phyloP scores from a whole-genome alignment of 2,888 invertebrate species.

The Pammene fasciana region DNA sequence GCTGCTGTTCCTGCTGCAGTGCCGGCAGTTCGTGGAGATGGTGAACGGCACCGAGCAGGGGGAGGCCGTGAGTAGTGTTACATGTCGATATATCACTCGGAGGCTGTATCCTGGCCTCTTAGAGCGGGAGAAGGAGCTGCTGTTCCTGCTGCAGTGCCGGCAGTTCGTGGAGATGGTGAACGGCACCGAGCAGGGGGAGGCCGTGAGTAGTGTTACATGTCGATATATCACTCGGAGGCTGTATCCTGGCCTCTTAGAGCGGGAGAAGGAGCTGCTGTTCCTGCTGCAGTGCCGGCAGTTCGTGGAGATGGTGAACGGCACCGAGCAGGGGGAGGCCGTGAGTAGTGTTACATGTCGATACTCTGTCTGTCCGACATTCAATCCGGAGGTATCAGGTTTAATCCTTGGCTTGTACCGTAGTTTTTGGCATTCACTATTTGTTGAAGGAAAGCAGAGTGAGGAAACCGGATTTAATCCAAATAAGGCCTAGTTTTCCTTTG shows the following conservation, averaged over 20 bases:
- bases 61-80: constrained; percentile 61
- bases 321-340: constrained; percentile 79
- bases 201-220: constrained; percentile 60
- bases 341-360: constrained; percentile 55
- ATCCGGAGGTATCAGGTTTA: too few species aligned
- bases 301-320: constrained; percentile 98
- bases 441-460: too few species aligned
- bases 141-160: constrained; percentile 98
- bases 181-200: constrained; percentile 86
- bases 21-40: constrained; percentile 99
- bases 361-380: too few species aligned
- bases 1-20: constrained; percentile 97
- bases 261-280: constrained; percentile 95
- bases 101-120: constrained; percentile 96
- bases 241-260: constrained; percentile 96
- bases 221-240: constrained; percentile 87
- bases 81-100: constrained; percentile 81
- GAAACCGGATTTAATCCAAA: too few species aligned
- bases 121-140: constrained; percentile 94
- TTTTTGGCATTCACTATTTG: too few species aligned
- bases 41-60: constrained; percentile 92
- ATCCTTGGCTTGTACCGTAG: too few species aligned
- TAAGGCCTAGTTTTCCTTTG: too few species aligned
- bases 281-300: constrained; percentile 99
- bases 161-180: constrained; percentile 99